A percentile compares a stretch with the other conserved stretches of the same genome.
These are phyloP conservation scores for Uloborus plumipes DNA, from an alignment of 2,888 invertebrate species.

Conservation along the genomic window DNA sequence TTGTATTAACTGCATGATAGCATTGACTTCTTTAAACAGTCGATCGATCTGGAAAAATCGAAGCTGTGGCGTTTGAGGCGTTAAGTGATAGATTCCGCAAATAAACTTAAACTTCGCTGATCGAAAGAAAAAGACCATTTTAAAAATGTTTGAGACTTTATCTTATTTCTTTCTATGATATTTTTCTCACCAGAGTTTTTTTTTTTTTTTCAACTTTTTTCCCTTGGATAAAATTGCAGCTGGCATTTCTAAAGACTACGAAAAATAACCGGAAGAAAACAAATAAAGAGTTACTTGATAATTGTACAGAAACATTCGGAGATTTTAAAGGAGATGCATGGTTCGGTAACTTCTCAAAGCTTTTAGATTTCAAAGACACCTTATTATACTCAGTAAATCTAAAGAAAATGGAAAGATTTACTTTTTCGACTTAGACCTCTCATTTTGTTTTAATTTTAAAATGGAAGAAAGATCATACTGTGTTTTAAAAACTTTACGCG, in stretches of 20 bases:
- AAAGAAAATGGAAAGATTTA: no score
- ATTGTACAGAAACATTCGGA: conserved; percentile 17
- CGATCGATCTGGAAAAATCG: conserved; percentile 49
- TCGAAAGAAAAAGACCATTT: conserved; percentile 18
- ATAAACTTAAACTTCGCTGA: conserved; percentile 34
- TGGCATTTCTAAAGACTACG: conserved; percentile 5
- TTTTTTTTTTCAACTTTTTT: conserved; percentile 18
- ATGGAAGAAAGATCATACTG: no score
- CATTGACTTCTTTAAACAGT: neutral
- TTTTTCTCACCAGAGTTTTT: conserved; percentile 18
- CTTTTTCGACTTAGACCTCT: no score
- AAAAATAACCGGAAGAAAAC: conserved; percentile 25
- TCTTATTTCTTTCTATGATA: conserved; percentile 43
- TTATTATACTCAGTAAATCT: no score
- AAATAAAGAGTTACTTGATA: conserved; percentile 25
- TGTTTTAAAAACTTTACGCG: no score
- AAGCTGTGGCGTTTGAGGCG: conserved; percentile 27
- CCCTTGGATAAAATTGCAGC: conserved; percentile 1
- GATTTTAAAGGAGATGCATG: no score
- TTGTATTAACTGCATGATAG: conserved; percentile 28
- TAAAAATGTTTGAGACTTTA: conserved; percentile 32
- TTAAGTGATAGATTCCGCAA: conserved; percentile 46
- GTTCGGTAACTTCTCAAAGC: no score
- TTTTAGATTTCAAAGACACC: no score
- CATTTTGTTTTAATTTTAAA: no score